Evolutionary conservation across 2,113 vertebrate species (phyloP).

Genomic region (Marmota monax): DNA sequence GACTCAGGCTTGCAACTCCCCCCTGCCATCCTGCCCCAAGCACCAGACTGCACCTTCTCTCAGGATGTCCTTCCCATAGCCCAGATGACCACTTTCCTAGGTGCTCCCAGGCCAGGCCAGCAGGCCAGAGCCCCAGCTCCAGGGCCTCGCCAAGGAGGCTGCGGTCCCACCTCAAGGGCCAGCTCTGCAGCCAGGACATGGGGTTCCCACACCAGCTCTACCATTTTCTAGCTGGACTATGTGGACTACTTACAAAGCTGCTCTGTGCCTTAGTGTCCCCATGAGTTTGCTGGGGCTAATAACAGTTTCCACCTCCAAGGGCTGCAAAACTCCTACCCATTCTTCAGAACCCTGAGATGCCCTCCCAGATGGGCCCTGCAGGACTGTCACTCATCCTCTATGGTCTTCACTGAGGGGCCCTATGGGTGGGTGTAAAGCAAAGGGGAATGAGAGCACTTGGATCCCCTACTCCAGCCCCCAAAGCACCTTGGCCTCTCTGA

Average conservation of each 20-base stretch:
- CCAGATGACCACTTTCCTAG: neutral
- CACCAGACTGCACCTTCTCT: neutral
- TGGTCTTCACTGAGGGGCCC: rapidly evolving
- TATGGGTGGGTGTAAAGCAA: neutral
- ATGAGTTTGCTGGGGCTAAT: rapidly evolving
- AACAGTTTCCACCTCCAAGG: neutral
- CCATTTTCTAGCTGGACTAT: neutral
- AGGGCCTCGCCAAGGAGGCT: neutral
- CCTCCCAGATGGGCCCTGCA: neutral
- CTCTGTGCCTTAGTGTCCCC: neutral
- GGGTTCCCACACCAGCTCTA: neutral
- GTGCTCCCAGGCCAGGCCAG: neutral
- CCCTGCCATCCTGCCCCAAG: neutral
- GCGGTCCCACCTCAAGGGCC: no score
- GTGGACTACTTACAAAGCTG: neutral
- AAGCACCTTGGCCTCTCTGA: neutral
- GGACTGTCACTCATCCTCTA: rapidly evolving
- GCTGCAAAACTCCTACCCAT: neutral
- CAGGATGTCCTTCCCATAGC: neutral
- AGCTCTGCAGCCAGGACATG: neutral
- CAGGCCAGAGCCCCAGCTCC: neutral
- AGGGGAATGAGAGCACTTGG: neutral
- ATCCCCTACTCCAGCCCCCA: neutral
- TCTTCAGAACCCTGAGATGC: neutral
- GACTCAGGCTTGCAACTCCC: neutral